Evolutionary conservation across 2,113 vertebrate genomes (phyloP).

Genomic region (Pteronura brasiliensis): DNA sequence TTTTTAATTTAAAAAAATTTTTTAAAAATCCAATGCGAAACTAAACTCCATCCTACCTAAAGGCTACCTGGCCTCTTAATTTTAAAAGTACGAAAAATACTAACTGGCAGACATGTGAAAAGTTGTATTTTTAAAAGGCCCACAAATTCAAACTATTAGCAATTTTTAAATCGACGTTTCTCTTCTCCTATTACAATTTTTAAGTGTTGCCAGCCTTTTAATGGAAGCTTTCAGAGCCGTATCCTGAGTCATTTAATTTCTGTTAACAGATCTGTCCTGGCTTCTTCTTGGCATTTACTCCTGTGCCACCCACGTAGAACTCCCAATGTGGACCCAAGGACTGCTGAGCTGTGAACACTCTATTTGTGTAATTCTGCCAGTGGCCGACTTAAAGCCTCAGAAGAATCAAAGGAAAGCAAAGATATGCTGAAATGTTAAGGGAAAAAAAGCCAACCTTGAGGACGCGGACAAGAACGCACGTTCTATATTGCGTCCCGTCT

Average conservation of each 20-base stretch:
- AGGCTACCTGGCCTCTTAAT: background rate
- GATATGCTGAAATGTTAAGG: slow-evolving; percentile 75
- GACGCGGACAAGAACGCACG: slow-evolving; percentile 24
- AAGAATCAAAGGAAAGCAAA: slow-evolving; percentile 85
- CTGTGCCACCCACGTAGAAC: slow-evolving; percentile 86
- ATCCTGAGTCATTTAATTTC: slow-evolving; percentile 78
- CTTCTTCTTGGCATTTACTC: slow-evolving; percentile 81
- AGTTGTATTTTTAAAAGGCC: slow-evolving; percentile 17
- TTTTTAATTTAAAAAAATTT: too few relatives aligned
- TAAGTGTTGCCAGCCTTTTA: slow-evolving; percentile 71
- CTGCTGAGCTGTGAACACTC: slow-evolving; percentile 84
- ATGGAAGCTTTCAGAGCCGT: slow-evolving; percentile 77
- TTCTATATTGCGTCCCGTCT: background rate
- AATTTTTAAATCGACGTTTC: slow-evolving; percentile 23
- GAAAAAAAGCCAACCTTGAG: background rate
- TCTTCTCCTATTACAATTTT: slow-evolving; percentile 17
- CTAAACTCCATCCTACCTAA: slow-evolving; percentile 36
- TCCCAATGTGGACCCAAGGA: slow-evolving; percentile 83
- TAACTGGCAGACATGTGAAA: background rate
- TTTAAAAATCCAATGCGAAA: background rate
- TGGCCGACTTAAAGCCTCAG: slow-evolving; percentile 87
- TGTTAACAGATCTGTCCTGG: slow-evolving; percentile 81
- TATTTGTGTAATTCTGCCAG: slow-evolving; percentile 85
- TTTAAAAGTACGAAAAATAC: slow-evolving; percentile 11
- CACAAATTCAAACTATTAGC: background rate